Conservation (phyloP, 2,113 vertebrate genomes). For the Tamias sibiricus region DNA sequence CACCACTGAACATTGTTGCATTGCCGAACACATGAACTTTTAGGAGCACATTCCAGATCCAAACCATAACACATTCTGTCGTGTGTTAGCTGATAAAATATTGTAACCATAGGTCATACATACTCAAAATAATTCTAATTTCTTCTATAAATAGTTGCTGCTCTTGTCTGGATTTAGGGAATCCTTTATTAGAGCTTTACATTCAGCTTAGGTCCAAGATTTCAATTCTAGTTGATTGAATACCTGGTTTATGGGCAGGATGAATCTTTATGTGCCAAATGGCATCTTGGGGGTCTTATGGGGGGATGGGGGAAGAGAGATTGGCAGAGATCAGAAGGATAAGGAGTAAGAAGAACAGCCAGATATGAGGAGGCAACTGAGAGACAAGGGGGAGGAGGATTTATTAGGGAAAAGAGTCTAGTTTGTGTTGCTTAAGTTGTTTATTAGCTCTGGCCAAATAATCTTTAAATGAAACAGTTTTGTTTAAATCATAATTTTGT, state of each 20-base stretch:
- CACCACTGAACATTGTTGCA: too few species aligned
- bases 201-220: background rate
- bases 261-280: background rate
- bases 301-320: background rate
- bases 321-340: background rate
- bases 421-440: constrained; percentile 32
- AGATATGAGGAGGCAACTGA: background rate
- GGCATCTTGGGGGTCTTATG: background rate
- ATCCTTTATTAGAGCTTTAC: background rate
- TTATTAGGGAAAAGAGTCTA: background rate
- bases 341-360: background rate
- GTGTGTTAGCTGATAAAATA: constrained; percentile 12
- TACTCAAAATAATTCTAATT: constrained; percentile 33
- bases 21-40: too few species aligned
- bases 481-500: constrained; percentile 43
- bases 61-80: background rate
- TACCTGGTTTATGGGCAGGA: background rate
- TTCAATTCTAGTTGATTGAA: constrained; percentile 50
- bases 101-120: background rate
- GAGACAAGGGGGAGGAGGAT: background rate
- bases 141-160: background rate
- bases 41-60: too few species aligned
- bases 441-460: constrained; percentile 5
- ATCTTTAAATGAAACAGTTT: constrained; percentile 12
- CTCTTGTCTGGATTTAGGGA: constrained; percentile 11